phyloP scores from a whole-genome alignment of 2,113 vertebrate species.

The Vanacampus margaritifer region DNA sequence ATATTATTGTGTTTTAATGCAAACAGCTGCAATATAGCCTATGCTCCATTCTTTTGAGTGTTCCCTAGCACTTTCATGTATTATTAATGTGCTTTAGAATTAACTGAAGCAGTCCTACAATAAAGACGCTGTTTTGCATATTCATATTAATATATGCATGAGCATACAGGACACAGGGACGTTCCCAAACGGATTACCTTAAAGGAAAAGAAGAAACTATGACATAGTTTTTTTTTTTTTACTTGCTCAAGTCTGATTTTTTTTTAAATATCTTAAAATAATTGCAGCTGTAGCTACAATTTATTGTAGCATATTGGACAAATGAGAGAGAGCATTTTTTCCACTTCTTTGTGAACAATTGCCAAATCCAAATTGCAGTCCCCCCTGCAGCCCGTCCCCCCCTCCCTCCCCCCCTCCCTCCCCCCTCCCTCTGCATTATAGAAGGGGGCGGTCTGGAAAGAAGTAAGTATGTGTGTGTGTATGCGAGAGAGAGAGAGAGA shows the following conservation, averaged over 20 bases:
- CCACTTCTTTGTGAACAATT: conserved; percentile 12
- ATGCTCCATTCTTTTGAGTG: neutral
- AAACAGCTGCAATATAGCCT: neutral
- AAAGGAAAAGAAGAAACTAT: neutral
- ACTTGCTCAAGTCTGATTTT: neutral
- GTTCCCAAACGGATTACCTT: neutral
- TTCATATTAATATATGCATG: conserved; percentile 2
- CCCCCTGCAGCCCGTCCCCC: conserved; percentile 26
- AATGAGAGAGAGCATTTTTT: neutral
- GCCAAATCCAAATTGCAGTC: conserved; percentile 14
- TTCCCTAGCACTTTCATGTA: neutral
- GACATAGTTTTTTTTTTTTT: neutral
- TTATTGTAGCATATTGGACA: neutral
- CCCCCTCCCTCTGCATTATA: conserved; percentile 47
- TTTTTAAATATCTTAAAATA: neutral
- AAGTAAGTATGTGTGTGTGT: conserved; percentile 41
- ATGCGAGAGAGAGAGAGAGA: conserved; percentile 42
- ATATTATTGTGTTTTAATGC: no score
- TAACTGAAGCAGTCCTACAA: neutral
- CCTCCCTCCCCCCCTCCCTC: conserved; percentile 23
- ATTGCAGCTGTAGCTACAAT: neutral
- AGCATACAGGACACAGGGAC: neutral
- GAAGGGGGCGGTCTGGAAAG: conserved; percentile 74
- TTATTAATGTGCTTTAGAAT: neutral
- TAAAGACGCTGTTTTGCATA: conserved; percentile 3